These are phyloP conservation scores for Cephonodes hylas DNA, from an alignment of 2,888 invertebrate genomes.

Conservation along the genomic window DNA sequence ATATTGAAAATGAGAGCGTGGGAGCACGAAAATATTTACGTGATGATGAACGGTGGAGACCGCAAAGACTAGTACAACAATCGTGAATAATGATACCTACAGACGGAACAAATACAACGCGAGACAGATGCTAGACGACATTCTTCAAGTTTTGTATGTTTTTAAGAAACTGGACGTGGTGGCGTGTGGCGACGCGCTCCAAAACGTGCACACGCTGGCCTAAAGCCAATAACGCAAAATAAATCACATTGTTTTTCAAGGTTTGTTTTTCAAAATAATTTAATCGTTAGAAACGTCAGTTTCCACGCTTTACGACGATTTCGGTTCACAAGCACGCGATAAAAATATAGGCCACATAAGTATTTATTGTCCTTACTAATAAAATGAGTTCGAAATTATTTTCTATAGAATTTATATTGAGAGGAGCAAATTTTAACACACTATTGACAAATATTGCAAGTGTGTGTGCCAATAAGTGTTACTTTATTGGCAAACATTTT, in stretches of 20 bases:
- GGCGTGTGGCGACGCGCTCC: neutral
- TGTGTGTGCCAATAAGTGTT: no score
- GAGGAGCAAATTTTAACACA: neutral
- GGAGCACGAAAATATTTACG: neutral
- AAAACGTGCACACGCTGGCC: neutral
- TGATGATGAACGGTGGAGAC: neutral
- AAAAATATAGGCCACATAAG: neutral
- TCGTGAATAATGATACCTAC: neutral
- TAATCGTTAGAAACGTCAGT: neutral
- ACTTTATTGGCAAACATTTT: neutral
- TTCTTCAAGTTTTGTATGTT: neutral
- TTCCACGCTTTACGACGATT: neutral
- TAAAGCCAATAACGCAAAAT: slow-evolving; percentile 11
- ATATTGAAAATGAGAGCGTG: neutral
- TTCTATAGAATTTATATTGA: neutral
- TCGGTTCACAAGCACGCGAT: neutral
- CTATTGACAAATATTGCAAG: neutral
- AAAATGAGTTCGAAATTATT: neutral
- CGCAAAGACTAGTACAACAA: neutral
- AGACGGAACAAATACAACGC: neutral
- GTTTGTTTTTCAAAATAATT: slow-evolving; percentile 7
- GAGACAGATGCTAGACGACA: slow-evolving; percentile 8
- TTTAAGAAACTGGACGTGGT: slow-evolving; percentile 8
- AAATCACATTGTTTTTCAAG: slow-evolving; percentile 24
- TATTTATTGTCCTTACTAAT: neutral